phyloP scores from a whole-genome alignment of 2,888 invertebrate species.

The Agrilus cyanescens region DNA sequence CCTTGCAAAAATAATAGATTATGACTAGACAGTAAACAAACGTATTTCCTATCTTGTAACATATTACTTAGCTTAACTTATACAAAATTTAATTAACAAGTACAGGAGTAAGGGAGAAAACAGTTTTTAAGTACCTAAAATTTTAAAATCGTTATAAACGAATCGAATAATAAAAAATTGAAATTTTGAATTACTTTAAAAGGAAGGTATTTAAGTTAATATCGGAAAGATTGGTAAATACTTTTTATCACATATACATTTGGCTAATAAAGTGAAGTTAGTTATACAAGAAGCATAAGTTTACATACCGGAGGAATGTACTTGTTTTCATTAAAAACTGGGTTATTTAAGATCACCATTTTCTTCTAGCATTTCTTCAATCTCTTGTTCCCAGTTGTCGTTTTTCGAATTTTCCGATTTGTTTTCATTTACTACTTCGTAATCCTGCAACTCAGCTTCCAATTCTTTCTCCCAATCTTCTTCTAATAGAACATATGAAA shows the following conservation, averaged over 20 bases:
- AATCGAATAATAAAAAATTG: constrained; percentile 13
- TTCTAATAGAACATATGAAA: constrained; percentile 32
- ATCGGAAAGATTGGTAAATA: not conserved
- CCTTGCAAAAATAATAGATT: no score
- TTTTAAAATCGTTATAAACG: constrained; percentile 6
- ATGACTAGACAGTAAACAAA: no score
- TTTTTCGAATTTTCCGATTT: constrained; percentile 36
- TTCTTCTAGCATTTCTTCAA: constrained; percentile 34
- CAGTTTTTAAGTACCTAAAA: no score
- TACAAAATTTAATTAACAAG: no score
- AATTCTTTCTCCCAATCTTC: constrained; percentile 95
- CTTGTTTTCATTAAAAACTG: not conserved
- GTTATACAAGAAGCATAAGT: no score
- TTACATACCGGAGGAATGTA: no score
- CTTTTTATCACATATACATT: not conserved
- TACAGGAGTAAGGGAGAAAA: no score
- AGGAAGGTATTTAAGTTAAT: not conserved
- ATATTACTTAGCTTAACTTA: no score
- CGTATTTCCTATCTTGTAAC: no score
- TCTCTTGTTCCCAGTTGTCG: constrained; percentile 34
- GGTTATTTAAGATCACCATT: constrained; percentile 30
- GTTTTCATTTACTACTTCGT: constrained; percentile 69
- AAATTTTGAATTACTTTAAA: not conserved
- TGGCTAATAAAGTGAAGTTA: not conserved
- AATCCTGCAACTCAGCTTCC: constrained; percentile 90